These are phyloP conservation scores for Spermophilus dauricus DNA, from an alignment of 2,113 vertebrate genomes.

Conservation along the genomic window DNA sequence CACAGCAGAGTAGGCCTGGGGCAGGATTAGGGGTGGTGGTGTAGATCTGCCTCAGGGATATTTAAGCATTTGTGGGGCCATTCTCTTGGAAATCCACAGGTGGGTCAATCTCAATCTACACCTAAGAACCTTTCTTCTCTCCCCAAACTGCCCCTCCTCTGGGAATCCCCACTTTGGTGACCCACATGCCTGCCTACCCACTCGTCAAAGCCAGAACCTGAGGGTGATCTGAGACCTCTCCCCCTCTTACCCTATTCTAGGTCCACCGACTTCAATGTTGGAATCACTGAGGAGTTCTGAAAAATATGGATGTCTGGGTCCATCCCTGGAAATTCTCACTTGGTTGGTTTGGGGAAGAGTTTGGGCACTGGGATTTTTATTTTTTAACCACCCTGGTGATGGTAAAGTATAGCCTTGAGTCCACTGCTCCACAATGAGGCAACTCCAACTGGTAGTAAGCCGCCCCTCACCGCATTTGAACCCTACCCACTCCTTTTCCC, in stretches of 20 bases:
- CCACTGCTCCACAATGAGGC: neutral
- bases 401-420: neutral
- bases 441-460: neutral
- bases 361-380: neutral
- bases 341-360: neutral
- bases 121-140: neutral
- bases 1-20: neutral
- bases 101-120: neutral
- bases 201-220: neutral
- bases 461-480: neutral
- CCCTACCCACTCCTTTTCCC: neutral
- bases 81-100: neutral
- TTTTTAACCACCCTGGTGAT: neutral
- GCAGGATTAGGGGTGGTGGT: neutral
- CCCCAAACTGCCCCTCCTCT: neutral
- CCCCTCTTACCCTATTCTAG: neutral
- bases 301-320: neutral
- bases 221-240: neutral
- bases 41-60: neutral
- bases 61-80: neutral
- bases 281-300: neutral
- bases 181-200: accelerated
- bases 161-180: neutral
- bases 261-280: neutral
- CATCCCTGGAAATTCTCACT: neutral